These are phyloP conservation scores for Drosophila mercatorum DNA, from an alignment of 2,888 invertebrate species.

Conservation along the genomic window DNA sequence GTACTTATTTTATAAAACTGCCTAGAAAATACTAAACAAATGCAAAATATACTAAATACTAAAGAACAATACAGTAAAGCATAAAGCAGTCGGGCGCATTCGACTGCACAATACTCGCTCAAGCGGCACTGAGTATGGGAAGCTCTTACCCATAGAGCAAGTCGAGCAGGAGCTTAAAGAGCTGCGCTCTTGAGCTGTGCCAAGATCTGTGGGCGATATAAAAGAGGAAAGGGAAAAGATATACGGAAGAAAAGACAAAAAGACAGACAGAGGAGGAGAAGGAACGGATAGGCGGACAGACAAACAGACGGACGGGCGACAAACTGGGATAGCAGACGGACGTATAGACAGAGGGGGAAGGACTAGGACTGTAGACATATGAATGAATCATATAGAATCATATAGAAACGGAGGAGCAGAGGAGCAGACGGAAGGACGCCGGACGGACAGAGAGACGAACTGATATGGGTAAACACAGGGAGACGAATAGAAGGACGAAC, in stretches of 20 bases:
- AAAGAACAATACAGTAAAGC: not conserved
- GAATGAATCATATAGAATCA: not conserved
- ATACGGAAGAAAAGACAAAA: not conserved
- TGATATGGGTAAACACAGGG: too few relatives aligned
- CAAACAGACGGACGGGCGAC: not conserved
- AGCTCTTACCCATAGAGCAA: not conserved
- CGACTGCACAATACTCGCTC: conserved; percentile 3
- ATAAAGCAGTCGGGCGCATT: not conserved
- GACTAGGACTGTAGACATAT: too few relatives aligned
- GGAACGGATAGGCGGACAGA: not conserved
- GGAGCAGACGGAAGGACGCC: not conserved
- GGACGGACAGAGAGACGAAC: too few relatives aligned
- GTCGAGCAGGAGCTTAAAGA: not conserved
- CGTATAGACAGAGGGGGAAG: too few relatives aligned
- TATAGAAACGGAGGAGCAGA: not conserved
- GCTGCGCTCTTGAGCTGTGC: not conserved
- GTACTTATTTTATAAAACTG: conserved; percentile 66
- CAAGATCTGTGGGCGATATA: too few relatives aligned
- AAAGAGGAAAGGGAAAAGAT: too few relatives aligned
- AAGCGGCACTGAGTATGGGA: not conserved
- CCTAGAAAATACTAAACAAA: conserved; percentile 35
- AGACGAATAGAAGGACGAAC: not conserved
- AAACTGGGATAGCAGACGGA: too few relatives aligned
- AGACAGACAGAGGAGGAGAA: not conserved
- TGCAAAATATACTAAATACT: conserved; percentile 19